Evolutionary conservation across 2,113 vertebrate genomes (phyloP), one percentile per base, ranked within the genome.

Genomic region (Dendropsophus ebraccatus): DNA sequence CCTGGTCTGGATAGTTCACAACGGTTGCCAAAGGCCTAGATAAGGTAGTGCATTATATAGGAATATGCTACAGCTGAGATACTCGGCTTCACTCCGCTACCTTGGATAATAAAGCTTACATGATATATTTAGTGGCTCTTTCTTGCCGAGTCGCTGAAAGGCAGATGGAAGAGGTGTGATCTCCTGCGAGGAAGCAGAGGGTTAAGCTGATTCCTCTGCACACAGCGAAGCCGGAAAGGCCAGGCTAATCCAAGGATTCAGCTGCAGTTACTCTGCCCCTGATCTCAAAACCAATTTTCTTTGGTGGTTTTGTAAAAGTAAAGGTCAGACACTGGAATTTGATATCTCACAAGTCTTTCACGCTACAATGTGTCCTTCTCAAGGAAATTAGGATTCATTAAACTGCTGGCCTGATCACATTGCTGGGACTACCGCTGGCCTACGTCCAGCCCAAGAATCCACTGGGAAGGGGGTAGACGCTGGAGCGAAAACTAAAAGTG

Each of bases 261-360:
- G 88, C 88, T 89, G 86, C 88, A 90, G 86, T 88, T 90, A 89
- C 91, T 90, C 87, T 87, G 90, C 89, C 89, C 90, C 82, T 75
- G 91, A 91, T 92, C 92, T 91, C 90, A 90, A 92, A 93, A 92
- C 90, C 90, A 93, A 93, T 92, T 93, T 93, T 91, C 92, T 92
- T 58, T 87, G 89, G 90, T 91, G 91, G 90, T 91, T 89, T 91
- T 88, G 88, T 88, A 89, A 92, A 92, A 89, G 91, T 88, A 91
- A 91, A 92, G 91, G 91, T 93, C 92, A 91, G 90, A 87, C 80
- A 82, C 83, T 88, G 87, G 88, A 91, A 92, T 89, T 88, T 90
- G 90, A 90, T 91, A 91, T 90, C 89, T 90, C 89, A 87, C 90
- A 67, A 76, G 79, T 89, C 91, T 91, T 92, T 81, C 90, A 90